Conservation (phyloP, 2,797 vertebrate species). For the Danio choprae region DNA sequence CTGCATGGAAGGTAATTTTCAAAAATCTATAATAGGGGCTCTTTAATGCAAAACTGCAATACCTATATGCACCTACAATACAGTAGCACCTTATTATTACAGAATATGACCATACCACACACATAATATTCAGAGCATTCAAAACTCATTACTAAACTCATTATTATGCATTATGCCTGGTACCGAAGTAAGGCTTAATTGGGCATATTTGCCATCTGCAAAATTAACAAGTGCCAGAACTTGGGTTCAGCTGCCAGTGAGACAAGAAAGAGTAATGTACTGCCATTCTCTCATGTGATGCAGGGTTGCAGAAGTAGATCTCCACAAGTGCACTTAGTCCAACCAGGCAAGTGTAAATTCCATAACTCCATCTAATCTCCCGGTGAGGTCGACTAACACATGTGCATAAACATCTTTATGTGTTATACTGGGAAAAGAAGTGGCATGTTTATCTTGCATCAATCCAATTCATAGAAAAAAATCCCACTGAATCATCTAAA, state of each 20-base stretch:
- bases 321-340: conserved; percentile 9
- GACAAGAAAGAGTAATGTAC: conserved; percentile 16
- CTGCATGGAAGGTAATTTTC: no score
- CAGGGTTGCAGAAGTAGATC: not conserved
- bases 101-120: conserved; percentile 5
- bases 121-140: conserved; percentile 4
- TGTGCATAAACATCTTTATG: conserved; percentile 32
- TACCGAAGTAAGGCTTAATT: conserved; percentile 39
- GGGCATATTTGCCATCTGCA: conserved; percentile 33
- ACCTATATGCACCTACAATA: no score
- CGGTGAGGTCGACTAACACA: conserved; percentile 16
- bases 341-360: not conserved
- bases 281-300: not conserved
- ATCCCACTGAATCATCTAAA: not conserved
- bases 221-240: conserved; percentile 21
- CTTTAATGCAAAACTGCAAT: no score
- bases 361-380: not conserved
- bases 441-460: conserved; percentile 30
- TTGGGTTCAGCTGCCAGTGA: conserved; percentile 10
- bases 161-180: conserved; percentile 34
- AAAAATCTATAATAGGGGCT: no score
- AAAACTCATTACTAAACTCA: conserved; percentile 6
- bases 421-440: conserved; percentile 38
- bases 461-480: conserved; percentile 18
- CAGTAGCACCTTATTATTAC: not conserved